Percentiles rank a stretch among this genome's conserved stretches.
phyloP scores from a whole-genome alignment of 1,140 invertebrate species.

The Lordiphosa stackelbergi region DNA sequence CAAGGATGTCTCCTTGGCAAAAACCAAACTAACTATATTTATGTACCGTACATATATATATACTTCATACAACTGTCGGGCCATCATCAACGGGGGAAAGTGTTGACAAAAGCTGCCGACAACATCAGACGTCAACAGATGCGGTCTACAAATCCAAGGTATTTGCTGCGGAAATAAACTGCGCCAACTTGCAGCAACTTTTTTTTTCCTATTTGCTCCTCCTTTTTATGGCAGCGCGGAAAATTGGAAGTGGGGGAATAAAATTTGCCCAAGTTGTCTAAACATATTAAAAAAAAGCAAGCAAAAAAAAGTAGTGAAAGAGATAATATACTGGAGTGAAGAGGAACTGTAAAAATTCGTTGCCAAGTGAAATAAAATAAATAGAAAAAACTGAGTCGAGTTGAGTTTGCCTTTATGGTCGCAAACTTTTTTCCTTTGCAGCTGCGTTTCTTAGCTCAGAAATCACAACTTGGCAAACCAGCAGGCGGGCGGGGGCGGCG shows the following conservation, averaged over 20 bases:
- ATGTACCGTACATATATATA: slow-evolving; percentile 2
- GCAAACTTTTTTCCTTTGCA: slow-evolving; percentile 42
- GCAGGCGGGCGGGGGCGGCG: not conserved
- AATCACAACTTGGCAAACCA: slow-evolving; percentile 24
- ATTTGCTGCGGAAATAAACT: slow-evolving; percentile 73
- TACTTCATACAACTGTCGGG: slow-evolving; percentile 3
- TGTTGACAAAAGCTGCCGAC: slow-evolving; percentile 70
- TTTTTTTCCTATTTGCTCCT: not conserved
- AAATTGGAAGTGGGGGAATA: slow-evolving; percentile 56
- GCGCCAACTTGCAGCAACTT: slow-evolving; percentile 59
- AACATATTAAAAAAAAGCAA: slow-evolving; percentile 63
- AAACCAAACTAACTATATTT: slow-evolving; percentile 23
- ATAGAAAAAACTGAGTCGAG: slow-evolving; percentile 50
- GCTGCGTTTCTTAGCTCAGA: slow-evolving; percentile 30
- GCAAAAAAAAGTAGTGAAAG: not conserved
- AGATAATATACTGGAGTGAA: slow-evolving; percentile 33
- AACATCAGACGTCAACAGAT: slow-evolving; percentile 73
- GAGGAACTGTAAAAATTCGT: slow-evolving; percentile 63
- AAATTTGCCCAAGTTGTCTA: slow-evolving; percentile 64
- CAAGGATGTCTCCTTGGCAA: slow-evolving; percentile 15
- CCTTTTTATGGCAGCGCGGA: slow-evolving; percentile 65
- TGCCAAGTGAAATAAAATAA: slow-evolving; percentile 66
- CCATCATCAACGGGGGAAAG: slow-evolving; percentile 36
- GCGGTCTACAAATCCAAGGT: slow-evolving; percentile 67
- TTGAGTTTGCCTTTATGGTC: slow-evolving; percentile 57